Percentiles rank a stretch among this genome's conserved stretches.
phyloP scores from a whole-genome alignment of 2,113 vertebrate genomes.

The Oophaga pumilio region DNA sequence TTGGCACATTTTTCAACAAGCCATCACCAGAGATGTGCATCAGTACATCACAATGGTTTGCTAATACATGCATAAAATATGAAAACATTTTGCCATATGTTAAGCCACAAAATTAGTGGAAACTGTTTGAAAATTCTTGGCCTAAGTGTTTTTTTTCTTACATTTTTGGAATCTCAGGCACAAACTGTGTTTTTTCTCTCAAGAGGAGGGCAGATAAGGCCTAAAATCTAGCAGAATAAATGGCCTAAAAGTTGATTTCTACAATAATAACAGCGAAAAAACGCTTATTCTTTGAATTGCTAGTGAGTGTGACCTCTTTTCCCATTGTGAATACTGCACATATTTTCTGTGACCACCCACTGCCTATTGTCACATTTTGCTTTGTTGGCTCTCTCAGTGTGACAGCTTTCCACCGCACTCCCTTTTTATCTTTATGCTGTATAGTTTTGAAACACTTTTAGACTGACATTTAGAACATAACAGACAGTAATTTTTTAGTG shows the following conservation, averaged over 20 bases:
- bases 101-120: too few species aligned
- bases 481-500: background rate
- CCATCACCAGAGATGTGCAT: too few species aligned
- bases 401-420: background rate
- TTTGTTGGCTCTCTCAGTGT: constrained; percentile 9
- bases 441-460: background rate
- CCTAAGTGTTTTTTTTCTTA: too few species aligned
- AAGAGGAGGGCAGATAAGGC: background rate
- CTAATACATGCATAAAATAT: too few species aligned
- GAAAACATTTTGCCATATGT: too few species aligned
- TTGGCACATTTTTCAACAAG: too few species aligned
- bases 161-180: background rate
- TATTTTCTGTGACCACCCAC: background rate
- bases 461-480: background rate
- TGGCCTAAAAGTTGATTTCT: background rate
- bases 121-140: too few species aligned
- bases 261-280: background rate
- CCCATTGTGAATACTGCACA: constrained; percentile 6
- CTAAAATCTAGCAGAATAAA: background rate
- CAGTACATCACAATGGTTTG: too few species aligned
- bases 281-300: background rate
- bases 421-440: background rate
- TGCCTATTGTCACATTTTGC: background rate
- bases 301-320: constrained; percentile 16
- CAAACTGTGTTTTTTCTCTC: background rate